Evolutionary conservation across 2,797 vertebrate genomes (phyloP), one percentile per base, ranked within the genome.

Genomic region (Salarias fasciatus): DNA sequence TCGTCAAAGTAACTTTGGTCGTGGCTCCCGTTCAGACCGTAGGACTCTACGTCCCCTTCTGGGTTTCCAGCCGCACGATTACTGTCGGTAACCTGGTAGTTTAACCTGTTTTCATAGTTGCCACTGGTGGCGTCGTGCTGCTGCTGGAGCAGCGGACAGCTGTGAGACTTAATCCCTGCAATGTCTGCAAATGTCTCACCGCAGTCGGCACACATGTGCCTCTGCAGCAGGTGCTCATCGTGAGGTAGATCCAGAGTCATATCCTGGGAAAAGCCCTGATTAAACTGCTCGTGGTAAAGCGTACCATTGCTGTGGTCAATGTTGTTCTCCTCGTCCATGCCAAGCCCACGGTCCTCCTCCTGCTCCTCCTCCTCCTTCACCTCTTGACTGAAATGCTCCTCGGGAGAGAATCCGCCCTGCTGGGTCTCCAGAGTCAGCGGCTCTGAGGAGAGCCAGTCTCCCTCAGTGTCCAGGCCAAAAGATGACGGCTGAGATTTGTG

Each of bases 131-230:
- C 43, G 48, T 80, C 73, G 13, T 88, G 87, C 12, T 87, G 89
- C 63, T 88, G 92, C 66, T 82, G 89, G 2, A 91, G 73, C 53
- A 89, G 72, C 0, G 89, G 90, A 69, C 92, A 94, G 41, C 79
- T 67, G 60, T 94, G 92, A 31, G 91, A 91, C 50, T 92, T 92
- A 66, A 94, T 93, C 61, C 90, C 91, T 69, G 90, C 91, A 50
- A 94, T 92, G 63, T 94, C 90, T 24, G 80, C 82, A 63, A 93
- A 94, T 6, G 90, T 93, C 77, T 92, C 90, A 4, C 91, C 91
- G 37, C 92, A 93, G 80, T 94, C 93, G 7, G 93, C 92, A 75
- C 93, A 94, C 93, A 93, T 94, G 86, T 94, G 93, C 83, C 90
- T 91, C 76, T 93, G 91, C 85, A 83, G 87, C 63, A 80, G 77